phyloP scores from a whole-genome alignment of 2,797 vertebrate genomes.

The Pseudochaenichthys georgianus region DNA sequence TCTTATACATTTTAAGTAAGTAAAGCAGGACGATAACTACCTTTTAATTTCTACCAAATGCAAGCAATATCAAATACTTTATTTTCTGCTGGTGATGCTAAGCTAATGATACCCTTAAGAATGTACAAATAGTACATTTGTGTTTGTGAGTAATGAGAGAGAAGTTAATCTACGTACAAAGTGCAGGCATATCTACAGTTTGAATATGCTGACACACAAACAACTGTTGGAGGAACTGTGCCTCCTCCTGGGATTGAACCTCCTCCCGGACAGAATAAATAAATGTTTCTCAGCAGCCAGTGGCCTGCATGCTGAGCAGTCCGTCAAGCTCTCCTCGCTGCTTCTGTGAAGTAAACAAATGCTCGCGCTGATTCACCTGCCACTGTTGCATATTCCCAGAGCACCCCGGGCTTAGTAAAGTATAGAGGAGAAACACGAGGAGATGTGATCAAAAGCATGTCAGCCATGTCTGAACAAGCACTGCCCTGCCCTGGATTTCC shows the following conservation, averaged over 20 bases:
- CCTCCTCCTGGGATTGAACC: constrained; percentile 54
- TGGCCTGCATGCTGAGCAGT: constrained; percentile 71
- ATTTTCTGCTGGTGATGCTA: constrained; percentile 43
- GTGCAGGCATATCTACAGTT: constrained; percentile 27
- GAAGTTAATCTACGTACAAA: constrained; percentile 6
- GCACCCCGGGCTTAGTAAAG: constrained; percentile 65
- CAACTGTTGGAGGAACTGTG: constrained; percentile 44
- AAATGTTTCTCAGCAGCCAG: constrained; percentile 65
- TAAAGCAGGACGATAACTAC: neutral
- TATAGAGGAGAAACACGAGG: constrained; percentile 59
- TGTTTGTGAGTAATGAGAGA: constrained; percentile 1
- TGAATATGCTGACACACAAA: constrained; percentile 3
- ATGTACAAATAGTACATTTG: constrained; percentile 32
- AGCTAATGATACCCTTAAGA: constrained; percentile 45
- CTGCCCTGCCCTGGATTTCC: constrained; percentile 32
- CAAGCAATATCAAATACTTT: neutral
- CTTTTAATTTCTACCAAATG: neutral
- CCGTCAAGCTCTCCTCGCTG: constrained; percentile 59
- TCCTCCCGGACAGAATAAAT: constrained; percentile 72
- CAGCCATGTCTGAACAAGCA: constrained; percentile 61
- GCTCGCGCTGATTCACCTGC: constrained; percentile 73
- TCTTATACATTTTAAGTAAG: too few relatives aligned
- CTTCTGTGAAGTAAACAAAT: constrained; percentile 74
- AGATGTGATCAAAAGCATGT: constrained; percentile 71
- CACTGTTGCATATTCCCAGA: constrained; percentile 71